Conservation (phyloP, 2,797 vertebrate species). For the Botia almorhae region DNA sequence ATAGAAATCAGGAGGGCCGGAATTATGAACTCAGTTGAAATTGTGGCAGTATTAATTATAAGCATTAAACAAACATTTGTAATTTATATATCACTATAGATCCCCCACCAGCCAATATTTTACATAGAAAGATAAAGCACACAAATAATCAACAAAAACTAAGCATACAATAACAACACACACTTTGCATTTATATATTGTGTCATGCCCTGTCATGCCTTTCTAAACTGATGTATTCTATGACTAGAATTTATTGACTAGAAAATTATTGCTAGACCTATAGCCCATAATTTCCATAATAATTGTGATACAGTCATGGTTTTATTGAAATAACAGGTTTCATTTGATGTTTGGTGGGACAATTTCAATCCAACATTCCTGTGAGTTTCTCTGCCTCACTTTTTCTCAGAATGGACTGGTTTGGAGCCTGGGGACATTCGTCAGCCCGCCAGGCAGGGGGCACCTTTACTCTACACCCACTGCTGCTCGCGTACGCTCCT, state of each 20-base stretch:
- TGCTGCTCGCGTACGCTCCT: not conserved
- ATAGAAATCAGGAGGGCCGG: not conserved
- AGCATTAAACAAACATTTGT: not conserved
- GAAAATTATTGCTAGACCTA: too few species aligned
- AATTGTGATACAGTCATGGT: not conserved
- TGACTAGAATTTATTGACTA: too few species aligned
- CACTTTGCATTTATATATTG: too few species aligned
- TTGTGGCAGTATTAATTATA: not conserved
- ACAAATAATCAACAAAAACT: too few species aligned
- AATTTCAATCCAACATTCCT: conserved; percentile 1
- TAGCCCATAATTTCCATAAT: not conserved
- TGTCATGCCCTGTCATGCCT: too few species aligned
- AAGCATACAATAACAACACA: not conserved
- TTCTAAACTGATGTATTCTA: too few species aligned
- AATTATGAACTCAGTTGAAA: conserved; percentile 9
- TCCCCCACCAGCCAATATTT: too few species aligned
- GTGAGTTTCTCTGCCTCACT: conserved; percentile 19
- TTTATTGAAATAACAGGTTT: conserved; percentile 2
- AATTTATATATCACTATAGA: too few species aligned
- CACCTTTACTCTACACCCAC: conserved; percentile 57
- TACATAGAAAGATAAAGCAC: too few species aligned
- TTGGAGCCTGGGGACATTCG: conserved; percentile 83
- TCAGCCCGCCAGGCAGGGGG: conserved; percentile 85
- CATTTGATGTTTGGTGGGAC: conserved; percentile 37
- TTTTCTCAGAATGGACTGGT: conserved; percentile 34